These are phyloP conservation scores for Eupithecia insigniata DNA, from an alignment of 2,888 invertebrate species.

Conservation along the genomic window DNA sequence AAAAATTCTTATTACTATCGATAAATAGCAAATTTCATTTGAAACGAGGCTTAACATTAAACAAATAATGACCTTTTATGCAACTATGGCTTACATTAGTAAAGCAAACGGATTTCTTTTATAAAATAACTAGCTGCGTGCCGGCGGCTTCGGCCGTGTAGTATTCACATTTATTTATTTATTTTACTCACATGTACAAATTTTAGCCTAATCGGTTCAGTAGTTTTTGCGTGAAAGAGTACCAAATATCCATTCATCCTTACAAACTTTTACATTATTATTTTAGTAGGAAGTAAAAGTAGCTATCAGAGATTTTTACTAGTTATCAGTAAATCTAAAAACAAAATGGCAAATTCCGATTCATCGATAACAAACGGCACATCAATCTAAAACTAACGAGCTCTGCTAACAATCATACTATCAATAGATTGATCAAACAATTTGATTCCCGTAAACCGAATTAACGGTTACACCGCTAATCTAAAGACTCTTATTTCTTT, in stretches of 20 bases:
- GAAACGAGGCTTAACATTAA: background rate
- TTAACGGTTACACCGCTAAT: conserved; percentile 36
- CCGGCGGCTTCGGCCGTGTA: background rate
- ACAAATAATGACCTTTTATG: background rate
- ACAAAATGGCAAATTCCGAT: conserved; percentile 4
- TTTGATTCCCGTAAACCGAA: conserved; percentile 41
- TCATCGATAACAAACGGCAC: conserved; percentile 24
- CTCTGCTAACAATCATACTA: conserved; percentile 36
- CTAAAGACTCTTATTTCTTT: conserved; percentile 18
- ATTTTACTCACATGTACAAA: too few relatives aligned
- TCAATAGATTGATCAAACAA: conserved; percentile 45
- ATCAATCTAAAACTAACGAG: conserved; percentile 31
- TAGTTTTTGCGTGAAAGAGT: too few relatives aligned
- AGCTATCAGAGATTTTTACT: background rate
- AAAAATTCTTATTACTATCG: conserved; percentile 1
- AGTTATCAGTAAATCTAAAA: background rate
- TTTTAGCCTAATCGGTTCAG: too few relatives aligned
- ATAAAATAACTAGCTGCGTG: background rate
- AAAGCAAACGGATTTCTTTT: background rate
- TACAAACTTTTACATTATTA: too few relatives aligned
- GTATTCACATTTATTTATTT: background rate
- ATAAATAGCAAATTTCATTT: background rate
- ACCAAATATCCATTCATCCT: too few relatives aligned
- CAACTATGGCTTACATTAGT: background rate
- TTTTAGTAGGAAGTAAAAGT: too few relatives aligned